Percentiles rank a stretch among this genome's conserved stretches.
phyloP scores from a whole-genome alignment of 2,113 vertebrate genomes.

The Pycnonotus jocosus region DNA sequence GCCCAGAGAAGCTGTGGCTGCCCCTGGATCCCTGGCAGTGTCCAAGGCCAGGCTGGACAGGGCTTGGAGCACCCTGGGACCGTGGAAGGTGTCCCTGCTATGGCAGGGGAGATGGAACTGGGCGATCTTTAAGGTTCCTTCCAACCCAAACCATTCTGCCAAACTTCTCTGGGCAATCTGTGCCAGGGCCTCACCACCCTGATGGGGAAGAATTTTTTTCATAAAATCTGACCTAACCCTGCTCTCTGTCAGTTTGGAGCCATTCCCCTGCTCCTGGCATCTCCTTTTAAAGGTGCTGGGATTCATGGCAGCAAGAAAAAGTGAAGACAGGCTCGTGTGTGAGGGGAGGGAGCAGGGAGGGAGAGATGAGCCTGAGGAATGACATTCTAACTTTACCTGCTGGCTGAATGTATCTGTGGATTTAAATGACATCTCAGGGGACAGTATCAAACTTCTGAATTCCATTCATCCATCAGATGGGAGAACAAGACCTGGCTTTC shows the following conservation, averaged over 20 bases:
- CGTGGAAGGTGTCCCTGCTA: neutral
- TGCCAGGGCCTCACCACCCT: neutral
- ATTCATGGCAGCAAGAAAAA: neutral
- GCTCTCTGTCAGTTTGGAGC: neutral
- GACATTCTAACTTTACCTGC: slow-evolving; percentile 53
- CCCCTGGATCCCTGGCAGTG: neutral
- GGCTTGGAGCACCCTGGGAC: accelerated
- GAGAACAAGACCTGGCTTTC: slow-evolving; percentile 91
- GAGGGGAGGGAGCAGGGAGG: neutral
- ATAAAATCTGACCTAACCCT: neutral
- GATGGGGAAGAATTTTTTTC: neutral
- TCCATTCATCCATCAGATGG: slow-evolving; percentile 83
- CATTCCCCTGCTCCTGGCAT: neutral
- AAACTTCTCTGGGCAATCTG: neutral
- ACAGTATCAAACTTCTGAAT: slow-evolving; percentile 86
- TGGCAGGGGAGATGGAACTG: accelerated
- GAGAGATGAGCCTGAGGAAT: slow-evolving; percentile 52
- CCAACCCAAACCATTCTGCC: neutral
- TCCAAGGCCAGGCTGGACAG: accelerated
- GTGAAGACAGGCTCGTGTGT: neutral
- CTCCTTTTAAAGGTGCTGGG: neutral
- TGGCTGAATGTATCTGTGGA: slow-evolving; percentile 65
- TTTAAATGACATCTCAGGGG: slow-evolving; percentile 85
- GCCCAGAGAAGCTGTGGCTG: neutral
- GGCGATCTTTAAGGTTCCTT: neutral